Base-by-base conservation (phyloP, 2,113 vertebrate genomes). In the Ammodytes marinus region DNA sequence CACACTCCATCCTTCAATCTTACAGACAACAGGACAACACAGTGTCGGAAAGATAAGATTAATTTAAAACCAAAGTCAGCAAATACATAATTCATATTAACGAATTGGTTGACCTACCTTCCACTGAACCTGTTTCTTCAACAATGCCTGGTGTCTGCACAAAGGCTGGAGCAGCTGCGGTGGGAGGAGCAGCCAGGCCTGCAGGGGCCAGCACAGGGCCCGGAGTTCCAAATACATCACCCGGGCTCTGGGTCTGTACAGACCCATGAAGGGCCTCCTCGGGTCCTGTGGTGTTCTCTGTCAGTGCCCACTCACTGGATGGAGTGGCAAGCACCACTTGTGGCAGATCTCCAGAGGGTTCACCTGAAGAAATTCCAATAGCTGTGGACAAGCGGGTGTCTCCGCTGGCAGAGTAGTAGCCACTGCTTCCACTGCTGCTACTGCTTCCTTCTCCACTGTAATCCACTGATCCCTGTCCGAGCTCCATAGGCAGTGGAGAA, bases 381-480 rank as follows among this genome's bases (percentile, higher is more conserved):
- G 53, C 8, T 59, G 74, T 10, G 58, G 79, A 74, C 7, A 13
- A 50, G 57, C 57, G n/a, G 4, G 64, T 68, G 45, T 95, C 90
- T 4, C 91, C 92, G 19, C 91, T 96, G 17, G 80, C 84, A 77
- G 93, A 92, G 0, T 68, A 87, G 69, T 88, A 74, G 84, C 91
- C 81, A 65, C 72, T 80, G 55, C 64, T 68, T 84, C 91, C 81
- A 65, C 72, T 80, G 55, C 64, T 68, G 79, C 55, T 69, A 9
- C 66, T 12, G 50, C 82, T 86, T 79, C 74, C 89, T 83, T 91
- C 90, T 79, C 80, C 86, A 7, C 82, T 95, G 69, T 86, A 69
- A 72, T 95, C 95, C 0, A 93, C 82, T 0, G 91, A 94, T 17
- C 93, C 90, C 35, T 94, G 95, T 53, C 94, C 95, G 0, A 96